Percentiles rank a stretch among this genome's conserved stretches.
Conservation (phyloP, 2,797 vertebrate genomes). For the Arrhamphus sclerolepis region DNA sequence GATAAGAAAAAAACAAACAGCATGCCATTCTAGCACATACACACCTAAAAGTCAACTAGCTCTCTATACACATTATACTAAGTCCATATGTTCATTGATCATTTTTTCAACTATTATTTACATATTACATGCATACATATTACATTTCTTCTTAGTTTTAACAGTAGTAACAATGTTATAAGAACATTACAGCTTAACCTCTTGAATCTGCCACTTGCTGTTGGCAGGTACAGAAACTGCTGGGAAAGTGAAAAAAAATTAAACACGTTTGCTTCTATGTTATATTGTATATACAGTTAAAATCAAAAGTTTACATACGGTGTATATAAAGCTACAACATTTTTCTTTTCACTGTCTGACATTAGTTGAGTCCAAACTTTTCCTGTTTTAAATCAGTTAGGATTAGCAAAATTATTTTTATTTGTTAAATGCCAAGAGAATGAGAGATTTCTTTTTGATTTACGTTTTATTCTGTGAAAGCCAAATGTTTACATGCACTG, state of each 20-base stretch:
- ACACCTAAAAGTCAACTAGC: background rate
- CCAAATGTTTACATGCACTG: too few species aligned
- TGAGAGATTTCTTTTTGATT: too few species aligned
- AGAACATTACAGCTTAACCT: slow-evolving; percentile 27
- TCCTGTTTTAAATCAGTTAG: too few species aligned
- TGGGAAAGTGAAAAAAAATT: slow-evolving; percentile 62
- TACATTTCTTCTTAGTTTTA: slow-evolving; percentile 22
- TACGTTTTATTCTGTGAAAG: too few species aligned
- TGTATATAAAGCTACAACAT: too few species aligned
- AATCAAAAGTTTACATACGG: slow-evolving; percentile 57
- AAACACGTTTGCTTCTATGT: slow-evolving; percentile 41
- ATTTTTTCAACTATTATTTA: too few species aligned
- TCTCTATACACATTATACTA: slow-evolving; percentile 15
- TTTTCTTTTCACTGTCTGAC: too few species aligned
- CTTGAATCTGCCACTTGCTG: slow-evolving; percentile 23
- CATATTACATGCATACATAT: too few species aligned
- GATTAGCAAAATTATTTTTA: too few species aligned
- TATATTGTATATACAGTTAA: slow-evolving; percentile 69
- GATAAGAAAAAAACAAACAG: slow-evolving; percentile 63
- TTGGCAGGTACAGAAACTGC: slow-evolving; percentile 49
- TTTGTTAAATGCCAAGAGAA: too few species aligned
- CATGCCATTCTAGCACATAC: background rate
- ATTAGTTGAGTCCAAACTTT: too few species aligned
- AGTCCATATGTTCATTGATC: slow-evolving; percentile 9
- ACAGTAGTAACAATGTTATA: slow-evolving; percentile 8